These are phyloP conservation scores for Myzus persicae DNA, from an alignment of 1,140 invertebrate genomes.

Conservation along the genomic window DNA sequence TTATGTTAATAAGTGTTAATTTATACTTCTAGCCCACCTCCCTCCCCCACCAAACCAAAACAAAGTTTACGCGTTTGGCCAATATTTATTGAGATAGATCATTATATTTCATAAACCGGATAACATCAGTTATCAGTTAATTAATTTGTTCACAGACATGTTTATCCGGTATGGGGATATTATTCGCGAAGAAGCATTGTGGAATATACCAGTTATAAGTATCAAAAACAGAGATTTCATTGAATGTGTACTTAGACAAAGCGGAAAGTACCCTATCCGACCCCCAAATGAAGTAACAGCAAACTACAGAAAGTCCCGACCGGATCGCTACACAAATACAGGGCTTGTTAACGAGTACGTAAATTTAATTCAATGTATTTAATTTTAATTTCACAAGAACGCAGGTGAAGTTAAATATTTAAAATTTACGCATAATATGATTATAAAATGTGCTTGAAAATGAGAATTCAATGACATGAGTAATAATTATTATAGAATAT, in stretches of 20 bases:
- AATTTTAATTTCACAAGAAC: not conserved
- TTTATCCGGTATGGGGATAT: constrained; percentile 77
- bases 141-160: constrained; percentile 69
- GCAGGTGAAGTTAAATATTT: not conserved
- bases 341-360: constrained; percentile 83
- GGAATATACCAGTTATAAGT: constrained; percentile 78
- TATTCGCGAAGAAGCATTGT: constrained; percentile 78
- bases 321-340: constrained; percentile 79
- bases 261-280: constrained; percentile 78
- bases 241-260: constrained; percentile 76
- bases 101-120: not conserved
- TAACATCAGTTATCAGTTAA: not conserved
- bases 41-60: too few relatives aligned
- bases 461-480: not conserved
- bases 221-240: constrained; percentile 79
- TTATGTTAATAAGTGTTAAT: too few relatives aligned
- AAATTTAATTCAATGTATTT: not conserved
- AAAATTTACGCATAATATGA: not conserved
- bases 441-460: not conserved
- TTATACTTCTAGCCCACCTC: too few relatives aligned
- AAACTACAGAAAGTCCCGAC: constrained; percentile 76
- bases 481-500: not conserved
- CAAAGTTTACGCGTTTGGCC: too few relatives aligned
- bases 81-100: not conserved
- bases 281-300: constrained; percentile 84